Evolutionary conservation across 2,888 invertebrate species (phyloP).

Genomic region (Monoplex corrugatus): DNA sequence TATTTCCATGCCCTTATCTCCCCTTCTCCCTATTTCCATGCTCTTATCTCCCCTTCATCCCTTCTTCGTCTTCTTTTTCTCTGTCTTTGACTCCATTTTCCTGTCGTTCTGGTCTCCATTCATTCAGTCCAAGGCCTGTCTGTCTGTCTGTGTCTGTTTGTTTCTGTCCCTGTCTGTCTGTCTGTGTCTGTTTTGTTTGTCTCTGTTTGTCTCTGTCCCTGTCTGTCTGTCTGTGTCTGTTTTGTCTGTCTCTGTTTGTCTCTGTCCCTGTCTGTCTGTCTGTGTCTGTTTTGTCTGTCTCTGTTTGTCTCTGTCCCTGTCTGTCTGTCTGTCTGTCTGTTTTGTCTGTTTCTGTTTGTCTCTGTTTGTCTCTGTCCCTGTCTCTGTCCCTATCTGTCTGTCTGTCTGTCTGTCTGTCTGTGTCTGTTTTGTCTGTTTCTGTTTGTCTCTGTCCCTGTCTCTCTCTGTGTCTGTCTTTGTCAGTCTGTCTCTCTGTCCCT

Average conservation of each 20-base stretch:
- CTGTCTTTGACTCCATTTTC: background rate
- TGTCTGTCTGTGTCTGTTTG: background rate
- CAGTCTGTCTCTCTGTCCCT: background rate
- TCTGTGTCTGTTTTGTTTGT: too few relatives aligned
- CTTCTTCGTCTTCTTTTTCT: background rate
- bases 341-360: background rate
- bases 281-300: background rate
- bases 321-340: background rate
- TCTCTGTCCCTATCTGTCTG: background rate
- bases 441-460: background rate
- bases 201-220: background rate
- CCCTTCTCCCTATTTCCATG: background rate
- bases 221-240: slow-evolving; percentile 6
- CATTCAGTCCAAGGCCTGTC: too few relatives aligned
- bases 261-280: too few relatives aligned
- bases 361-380: background rate
- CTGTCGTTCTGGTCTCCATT: too few relatives aligned
- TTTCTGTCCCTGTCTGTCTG: too few relatives aligned
- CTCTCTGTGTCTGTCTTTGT: background rate
- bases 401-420: background rate
- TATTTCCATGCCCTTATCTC: background rate
- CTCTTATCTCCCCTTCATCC: background rate
- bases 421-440: background rate
- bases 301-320: background rate
- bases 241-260: background rate